Base-by-base conservation (phyloP, 2,113 vertebrate species). In the Heterochromis multidens region DNA sequence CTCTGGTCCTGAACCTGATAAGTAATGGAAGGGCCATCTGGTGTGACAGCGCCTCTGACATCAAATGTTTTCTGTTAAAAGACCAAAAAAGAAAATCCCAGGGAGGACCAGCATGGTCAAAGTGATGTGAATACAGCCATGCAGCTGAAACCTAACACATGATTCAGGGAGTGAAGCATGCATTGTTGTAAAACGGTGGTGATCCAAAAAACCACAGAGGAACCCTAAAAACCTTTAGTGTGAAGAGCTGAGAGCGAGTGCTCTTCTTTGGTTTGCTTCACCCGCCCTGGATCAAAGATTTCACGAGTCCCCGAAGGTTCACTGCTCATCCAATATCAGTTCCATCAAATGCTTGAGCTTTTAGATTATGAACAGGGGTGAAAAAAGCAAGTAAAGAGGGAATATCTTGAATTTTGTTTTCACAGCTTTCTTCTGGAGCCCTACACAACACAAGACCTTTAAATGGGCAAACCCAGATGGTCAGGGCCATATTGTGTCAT, bases 1-100 rank as follows among this genome's bases (percentile, higher is more conserved):
- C 76, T 77, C 85, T 87, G 77, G 82, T 90, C 81, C 76, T 79
- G 72, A 89, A 79, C 84, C 80, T 85, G 77, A 86, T 88, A 89
- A 49, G 85, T 84, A 92, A 91, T 86, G 81, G 59, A 87, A 62
- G 33, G 82, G 40, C 92, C 92, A 89, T 93, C 90, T 93, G 94
- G 82, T 92, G 82, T 85, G 81, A 82, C 77, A 72, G 82, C 60
- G 77, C 90, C 87, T 87, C 87, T 84, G 82, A 89, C 89, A 82
- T 91, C 74, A 72, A 86, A 87, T 87, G 79, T 89, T 72, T 86
- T 79, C 49, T 80, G 77, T 87, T 89, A 62, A 91, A 91, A 89
- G 82, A 67, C 61, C 87, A 87, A 27, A 25, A 54, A 76, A 84
- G 78, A 78, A 87, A 82, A 84, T 91, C 90, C 76, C 63, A 57